A percentile compares a stretch with the other conserved stretches of the same genome.
Evolutionary conservation across 2,888 invertebrate genomes (phyloP).

Genomic region (Bellardia pandia): DNA sequence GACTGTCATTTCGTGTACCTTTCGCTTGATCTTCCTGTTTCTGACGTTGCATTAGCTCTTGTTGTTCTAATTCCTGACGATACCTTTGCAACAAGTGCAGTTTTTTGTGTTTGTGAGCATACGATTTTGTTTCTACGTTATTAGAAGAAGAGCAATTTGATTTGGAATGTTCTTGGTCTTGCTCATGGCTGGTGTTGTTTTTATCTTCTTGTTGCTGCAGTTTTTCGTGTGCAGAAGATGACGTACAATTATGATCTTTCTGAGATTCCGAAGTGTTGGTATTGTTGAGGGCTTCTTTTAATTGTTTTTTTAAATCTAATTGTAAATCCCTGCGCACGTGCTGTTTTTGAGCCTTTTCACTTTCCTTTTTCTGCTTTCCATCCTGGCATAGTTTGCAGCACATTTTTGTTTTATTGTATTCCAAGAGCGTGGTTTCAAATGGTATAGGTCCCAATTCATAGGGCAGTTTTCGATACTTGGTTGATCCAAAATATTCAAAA

Average conservation of each 20-base stretch:
- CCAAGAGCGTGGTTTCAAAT: conserved; percentile 83
- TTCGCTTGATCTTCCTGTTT: conserved; percentile 65
- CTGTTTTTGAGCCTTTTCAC: conserved; percentile 23
- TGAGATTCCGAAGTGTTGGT: conserved; percentile 34
- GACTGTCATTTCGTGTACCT: conserved; percentile 10
- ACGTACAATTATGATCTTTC: conserved; percentile 36
- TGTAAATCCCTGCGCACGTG: conserved; percentile 50
- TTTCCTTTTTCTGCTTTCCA: conserved; percentile 73
- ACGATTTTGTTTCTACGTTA: conserved; percentile 53
- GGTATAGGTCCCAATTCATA: conserved; percentile 90
- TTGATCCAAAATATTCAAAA: conserved; percentile 85
- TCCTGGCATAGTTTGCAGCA: conserved; percentile 84
- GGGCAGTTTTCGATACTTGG: conserved; percentile 86
- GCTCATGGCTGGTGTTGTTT: neutral
- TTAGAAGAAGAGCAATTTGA: conserved; percentile 47
- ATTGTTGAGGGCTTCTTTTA: neutral
- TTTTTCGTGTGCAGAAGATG: conserved; percentile 34
- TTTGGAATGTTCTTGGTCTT: conserved; percentile 70
- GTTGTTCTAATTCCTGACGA: conserved; percentile 79
- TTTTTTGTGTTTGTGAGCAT: conserved; percentile 80
- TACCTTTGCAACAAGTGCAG: conserved; percentile 80
- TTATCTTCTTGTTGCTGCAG: conserved; percentile 20
- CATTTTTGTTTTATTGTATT: conserved; percentile 82
- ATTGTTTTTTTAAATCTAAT: conserved; percentile 40
- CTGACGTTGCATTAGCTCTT: conserved; percentile 74